phyloP scores from a whole-genome alignment of 2,797 vertebrate genomes.

The Hydrocynus forskahlii region DNA sequence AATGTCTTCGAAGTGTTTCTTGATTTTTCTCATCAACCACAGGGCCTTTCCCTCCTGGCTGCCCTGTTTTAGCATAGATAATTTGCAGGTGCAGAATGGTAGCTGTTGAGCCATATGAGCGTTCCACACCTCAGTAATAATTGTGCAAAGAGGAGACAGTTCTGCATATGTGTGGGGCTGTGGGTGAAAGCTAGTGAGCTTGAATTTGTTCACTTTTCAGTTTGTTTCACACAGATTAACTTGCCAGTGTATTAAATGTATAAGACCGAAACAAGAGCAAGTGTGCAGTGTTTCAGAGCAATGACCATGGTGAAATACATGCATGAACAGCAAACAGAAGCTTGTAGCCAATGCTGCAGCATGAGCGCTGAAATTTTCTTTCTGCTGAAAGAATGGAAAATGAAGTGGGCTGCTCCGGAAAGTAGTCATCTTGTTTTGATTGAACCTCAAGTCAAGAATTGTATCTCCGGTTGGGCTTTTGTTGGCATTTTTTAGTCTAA shows the following conservation, averaged over 20 bases:
- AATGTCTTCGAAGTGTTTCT: neutral
- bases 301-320: conserved; percentile 59
- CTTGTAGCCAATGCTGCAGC: conserved; percentile 53
- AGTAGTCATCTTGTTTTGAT: neutral
- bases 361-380: conserved; percentile 51
- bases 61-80: conserved; percentile 52
- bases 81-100: conserved; percentile 48
- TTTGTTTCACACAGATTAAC: neutral
- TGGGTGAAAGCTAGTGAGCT: neutral
- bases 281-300: too few species aligned
- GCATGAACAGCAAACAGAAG: conserved; percentile 69
- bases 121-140: conserved; percentile 60
- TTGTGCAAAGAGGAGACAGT: conserved; percentile 69
- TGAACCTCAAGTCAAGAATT: too few species aligned
- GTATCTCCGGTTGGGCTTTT: too few species aligned
- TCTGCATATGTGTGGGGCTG: conserved; percentile 40
- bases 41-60: conserved; percentile 30
- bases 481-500: too few species aligned
- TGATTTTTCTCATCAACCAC: neutral
- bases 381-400: conserved; percentile 54
- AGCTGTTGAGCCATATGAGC: conserved; percentile 44
- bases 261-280: neutral
- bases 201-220: neutral
- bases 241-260: neutral
- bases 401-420: conserved; percentile 56